Percentiles rank a stretch among this genome's conserved stretches.
These are phyloP conservation scores for Ganaspis sp. DNA, from an alignment of 1,140 invertebrate genomes.

Conservation along the genomic window DNA sequence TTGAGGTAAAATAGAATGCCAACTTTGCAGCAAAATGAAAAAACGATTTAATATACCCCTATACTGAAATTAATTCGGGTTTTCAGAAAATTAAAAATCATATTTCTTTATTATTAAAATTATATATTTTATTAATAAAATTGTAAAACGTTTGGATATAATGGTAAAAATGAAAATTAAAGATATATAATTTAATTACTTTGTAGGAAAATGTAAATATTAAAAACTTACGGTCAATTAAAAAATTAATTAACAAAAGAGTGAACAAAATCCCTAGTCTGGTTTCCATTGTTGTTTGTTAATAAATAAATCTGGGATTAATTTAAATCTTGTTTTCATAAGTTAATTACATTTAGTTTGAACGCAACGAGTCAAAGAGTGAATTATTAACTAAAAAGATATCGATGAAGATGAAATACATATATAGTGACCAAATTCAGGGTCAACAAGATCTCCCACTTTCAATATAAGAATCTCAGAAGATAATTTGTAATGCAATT, in stretches of 20 bases:
- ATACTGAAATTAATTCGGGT: no score
- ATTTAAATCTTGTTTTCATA: background rate
- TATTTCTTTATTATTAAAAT: no score
- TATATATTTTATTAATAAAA: no score
- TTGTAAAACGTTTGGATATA: background rate
- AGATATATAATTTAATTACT: background rate
- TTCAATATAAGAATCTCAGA: no score
- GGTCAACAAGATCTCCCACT: constrained; percentile 52
- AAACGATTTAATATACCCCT: no score
- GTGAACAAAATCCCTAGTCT: background rate
- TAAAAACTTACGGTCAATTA: background rate
- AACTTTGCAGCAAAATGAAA: no score
- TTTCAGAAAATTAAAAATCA: no score
- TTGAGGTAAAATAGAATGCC: no score
- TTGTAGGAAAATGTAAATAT: background rate
- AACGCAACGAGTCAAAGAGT: background rate
- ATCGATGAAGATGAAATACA: constrained; percentile 9
- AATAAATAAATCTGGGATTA: background rate
- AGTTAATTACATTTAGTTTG: background rate
- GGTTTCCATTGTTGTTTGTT: background rate
- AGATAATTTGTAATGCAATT: no score
- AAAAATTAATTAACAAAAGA: background rate
- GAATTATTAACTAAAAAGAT: background rate
- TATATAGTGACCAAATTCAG: constrained; percentile 34
- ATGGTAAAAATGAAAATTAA: background rate